phyloP scores from a whole-genome alignment of 2,888 invertebrate species.

The Aporophyla nigra region DNA sequence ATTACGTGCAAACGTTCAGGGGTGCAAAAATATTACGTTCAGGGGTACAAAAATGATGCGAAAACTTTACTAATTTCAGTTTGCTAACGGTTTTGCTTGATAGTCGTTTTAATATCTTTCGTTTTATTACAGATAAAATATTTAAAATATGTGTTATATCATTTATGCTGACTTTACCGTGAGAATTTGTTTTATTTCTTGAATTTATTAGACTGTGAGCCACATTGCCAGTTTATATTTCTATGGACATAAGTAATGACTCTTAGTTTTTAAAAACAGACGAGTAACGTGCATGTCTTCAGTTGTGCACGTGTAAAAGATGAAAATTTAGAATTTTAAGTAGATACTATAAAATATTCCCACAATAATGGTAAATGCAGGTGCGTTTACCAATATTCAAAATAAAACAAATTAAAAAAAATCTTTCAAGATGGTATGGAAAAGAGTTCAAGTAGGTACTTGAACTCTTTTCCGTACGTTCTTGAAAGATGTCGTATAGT shows the following conservation, averaged over 20 bases:
- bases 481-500: not conserved
- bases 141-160: constrained; percentile 18
- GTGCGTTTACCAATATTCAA: no score
- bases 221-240: not conserved
- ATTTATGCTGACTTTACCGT: not conserved
- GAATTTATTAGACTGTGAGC: not conserved
- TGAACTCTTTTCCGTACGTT: not conserved
- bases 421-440: no score
- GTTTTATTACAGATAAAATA: constrained; percentile 24
- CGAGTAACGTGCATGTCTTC: not conserved
- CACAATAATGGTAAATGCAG: not conserved
- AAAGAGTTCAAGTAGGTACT: no score
- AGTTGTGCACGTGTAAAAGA: not conserved
- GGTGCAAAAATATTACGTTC: constrained; percentile 27
- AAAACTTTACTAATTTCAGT: constrained; percentile 60
- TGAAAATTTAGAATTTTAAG: not conserved
- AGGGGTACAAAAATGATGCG: constrained; percentile 42
- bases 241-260: not conserved
- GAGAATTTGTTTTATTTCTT: not conserved
- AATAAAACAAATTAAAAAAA: no score
- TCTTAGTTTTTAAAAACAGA: not conserved
- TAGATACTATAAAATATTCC: not conserved
- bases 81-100: constrained; percentile 28
- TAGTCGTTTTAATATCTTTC: constrained; percentile 38
- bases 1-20: constrained; percentile 41